These are phyloP conservation scores for Drosophila athabasca DNA, from an alignment of 1,140 invertebrate genomes.

Conservation along the genomic window DNA sequence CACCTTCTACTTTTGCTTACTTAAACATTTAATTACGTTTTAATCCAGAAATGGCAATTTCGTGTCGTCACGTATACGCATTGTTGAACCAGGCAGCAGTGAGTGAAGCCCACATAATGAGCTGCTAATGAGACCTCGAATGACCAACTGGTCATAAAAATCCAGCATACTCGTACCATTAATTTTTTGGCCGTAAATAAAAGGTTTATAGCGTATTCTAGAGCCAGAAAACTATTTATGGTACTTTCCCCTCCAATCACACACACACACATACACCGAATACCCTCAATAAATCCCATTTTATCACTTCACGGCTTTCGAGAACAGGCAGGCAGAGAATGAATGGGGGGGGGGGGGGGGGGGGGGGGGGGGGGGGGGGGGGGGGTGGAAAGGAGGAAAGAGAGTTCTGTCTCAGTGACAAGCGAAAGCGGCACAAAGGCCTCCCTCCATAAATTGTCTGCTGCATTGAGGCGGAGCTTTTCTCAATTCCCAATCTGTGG, in stretches of 20 bases:
- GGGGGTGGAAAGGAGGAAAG: conserved; percentile 37
- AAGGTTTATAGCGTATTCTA: conserved; percentile 48
- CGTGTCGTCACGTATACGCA: conserved; percentile 31
- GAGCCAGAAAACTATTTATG: conserved; percentile 60
- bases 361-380: too few relatives aligned
- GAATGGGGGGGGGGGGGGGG: too few relatives aligned
- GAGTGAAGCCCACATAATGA: conserved; percentile 37
- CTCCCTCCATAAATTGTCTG: conserved; percentile 62
- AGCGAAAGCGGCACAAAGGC: conserved; percentile 52
- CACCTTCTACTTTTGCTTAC: conserved; percentile 9
- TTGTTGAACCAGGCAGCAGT: conserved; percentile 21
- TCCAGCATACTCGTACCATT: conserved; percentile 41
- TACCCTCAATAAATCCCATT: conserved; percentile 70
- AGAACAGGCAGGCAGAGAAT: conserved; percentile 39
- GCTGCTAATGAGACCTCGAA: conserved; percentile 58
- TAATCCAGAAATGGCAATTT: conserved; percentile 23
- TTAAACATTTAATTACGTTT: conserved; percentile 30
- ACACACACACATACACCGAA: conserved; percentile 38
- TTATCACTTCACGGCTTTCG: conserved; percentile 66
- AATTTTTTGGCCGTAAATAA: conserved; percentile 62
- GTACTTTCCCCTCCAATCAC: conserved; percentile 32
- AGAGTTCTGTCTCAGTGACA: conserved; percentile 46
- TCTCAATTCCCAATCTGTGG: conserved; percentile 52
- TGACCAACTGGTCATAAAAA: conserved; percentile 48
- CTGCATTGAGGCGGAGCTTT: conserved; percentile 51